These are phyloP conservation scores for Cherax quadricarinatus DNA, from an alignment of 1,140 invertebrate species.

Conservation along the genomic window DNA sequence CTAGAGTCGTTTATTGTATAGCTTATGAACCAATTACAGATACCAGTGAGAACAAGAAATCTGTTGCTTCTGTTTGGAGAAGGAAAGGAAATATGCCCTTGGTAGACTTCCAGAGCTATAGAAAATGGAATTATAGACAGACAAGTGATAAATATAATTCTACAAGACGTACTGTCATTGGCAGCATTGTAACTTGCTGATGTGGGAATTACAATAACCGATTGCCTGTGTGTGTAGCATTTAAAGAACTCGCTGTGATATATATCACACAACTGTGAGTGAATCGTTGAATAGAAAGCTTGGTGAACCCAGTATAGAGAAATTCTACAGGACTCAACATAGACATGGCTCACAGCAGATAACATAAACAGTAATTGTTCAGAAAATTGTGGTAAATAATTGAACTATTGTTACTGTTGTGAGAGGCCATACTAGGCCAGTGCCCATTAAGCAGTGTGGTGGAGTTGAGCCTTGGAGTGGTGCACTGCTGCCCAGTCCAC, in stretches of 20 bases:
- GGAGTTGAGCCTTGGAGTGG: conserved; percentile 65
- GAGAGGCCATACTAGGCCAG: conserved; percentile 56
- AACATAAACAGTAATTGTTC: conserved; percentile 46
- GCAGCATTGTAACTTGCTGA: conserved; percentile 55
- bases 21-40: conserved; percentile 70
- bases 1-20: conserved; percentile 73
- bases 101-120: conserved; percentile 67
- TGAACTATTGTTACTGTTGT: conserved; percentile 56
- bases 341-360: conserved; percentile 45
- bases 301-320: conserved; percentile 38
- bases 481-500: conserved; percentile 57
- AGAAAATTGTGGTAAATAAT: conserved; percentile 44
- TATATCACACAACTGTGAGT: conserved; percentile 46
- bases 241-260: conserved; percentile 57
- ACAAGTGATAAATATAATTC: conserved; percentile 61
- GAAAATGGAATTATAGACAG: conserved; percentile 59
- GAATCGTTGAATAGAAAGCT: conserved; percentile 43
- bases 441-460: conserved; percentile 64
- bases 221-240: conserved; percentile 58
- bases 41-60: conserved; percentile 59
- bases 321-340: conserved; percentile 30
- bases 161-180: conserved; percentile 53
- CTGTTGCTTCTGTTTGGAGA: conserved; percentile 54
- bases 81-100: conserved; percentile 47
- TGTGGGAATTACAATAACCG: conserved; percentile 33